Conservation (phyloP, 2,797 vertebrate species). For the Prunella strophiata region DNA sequence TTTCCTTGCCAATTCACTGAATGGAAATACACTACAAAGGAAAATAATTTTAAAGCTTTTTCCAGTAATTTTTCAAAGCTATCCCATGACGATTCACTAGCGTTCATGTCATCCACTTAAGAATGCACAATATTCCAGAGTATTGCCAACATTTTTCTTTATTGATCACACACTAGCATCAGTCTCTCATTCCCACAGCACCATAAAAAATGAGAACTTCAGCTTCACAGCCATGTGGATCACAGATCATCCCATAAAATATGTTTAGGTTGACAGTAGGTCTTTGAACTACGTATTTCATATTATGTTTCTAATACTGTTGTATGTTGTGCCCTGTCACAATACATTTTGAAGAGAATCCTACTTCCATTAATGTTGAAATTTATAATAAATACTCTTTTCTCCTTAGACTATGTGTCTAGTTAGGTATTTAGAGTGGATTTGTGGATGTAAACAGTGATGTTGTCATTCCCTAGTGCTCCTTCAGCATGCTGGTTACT, state of each 20-base stretch:
- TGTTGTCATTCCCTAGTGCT: neutral
- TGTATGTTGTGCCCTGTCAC: neutral
- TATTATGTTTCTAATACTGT: neutral
- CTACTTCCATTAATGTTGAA: neutral
- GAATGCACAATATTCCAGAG: conserved; percentile 16
- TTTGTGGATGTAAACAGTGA: neutral
- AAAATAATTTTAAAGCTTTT: conserved; percentile 48
- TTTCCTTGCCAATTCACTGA: conserved; percentile 55
- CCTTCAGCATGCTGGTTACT: neutral
- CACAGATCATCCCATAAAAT: conserved; percentile 53
- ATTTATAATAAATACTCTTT: neutral
- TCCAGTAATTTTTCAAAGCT: conserved; percentile 47
- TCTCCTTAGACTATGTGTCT: neutral
- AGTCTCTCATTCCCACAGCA: conserved; percentile 18
- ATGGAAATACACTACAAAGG: conserved; percentile 58
- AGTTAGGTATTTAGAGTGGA: neutral
- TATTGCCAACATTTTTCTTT: conserved; percentile 57
- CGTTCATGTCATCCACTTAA: conserved; percentile 34
- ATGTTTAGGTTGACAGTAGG: conserved; percentile 18
- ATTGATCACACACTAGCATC: conserved; percentile 39
- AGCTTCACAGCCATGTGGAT: conserved; percentile 34
- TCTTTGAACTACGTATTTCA: conserved; percentile 31
- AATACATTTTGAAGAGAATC: conserved; percentile 11
- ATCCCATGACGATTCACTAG: neutral
- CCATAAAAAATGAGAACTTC: neutral